Conservation (phyloP, 2,113 vertebrate genomes). For the Peromyscus californicus region DNA sequence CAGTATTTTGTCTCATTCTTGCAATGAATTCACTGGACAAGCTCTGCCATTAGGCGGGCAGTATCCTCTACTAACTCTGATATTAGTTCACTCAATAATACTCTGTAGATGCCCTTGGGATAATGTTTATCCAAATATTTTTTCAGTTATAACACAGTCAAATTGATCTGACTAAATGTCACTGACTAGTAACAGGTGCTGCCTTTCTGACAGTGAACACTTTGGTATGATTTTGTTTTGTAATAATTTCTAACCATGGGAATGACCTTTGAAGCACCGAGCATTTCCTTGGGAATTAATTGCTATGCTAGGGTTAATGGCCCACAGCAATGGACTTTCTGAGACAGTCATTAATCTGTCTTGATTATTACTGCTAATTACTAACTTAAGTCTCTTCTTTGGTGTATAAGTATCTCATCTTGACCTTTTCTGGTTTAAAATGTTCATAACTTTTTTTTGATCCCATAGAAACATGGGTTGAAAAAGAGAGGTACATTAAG, state of each 20-base stretch:
- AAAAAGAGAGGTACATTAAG: conserved; percentile 56
- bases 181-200: background rate
- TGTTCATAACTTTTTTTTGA: conserved; percentile 66
- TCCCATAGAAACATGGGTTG: conserved; percentile 1
- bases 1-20: background rate
- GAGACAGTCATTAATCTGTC: conserved; percentile 86
- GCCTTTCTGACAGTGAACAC: conserved; percentile 30
- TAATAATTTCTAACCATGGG: conserved; percentile 81
- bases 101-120: background rate
- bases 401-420: conserved; percentile 70
- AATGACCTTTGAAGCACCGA: conserved; percentile 85
- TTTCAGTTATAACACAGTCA: background rate
- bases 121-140: background rate
- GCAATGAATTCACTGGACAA: background rate
- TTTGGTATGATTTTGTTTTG: conserved; percentile 80
- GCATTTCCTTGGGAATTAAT: conserved; percentile 87
- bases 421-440: conserved; percentile 32
- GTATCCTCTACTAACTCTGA: background rate
- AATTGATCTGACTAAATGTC: background rate
- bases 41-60: background rate
- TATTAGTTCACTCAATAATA: background rate
- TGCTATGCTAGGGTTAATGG: conserved; percentile 87
- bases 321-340: conserved; percentile 84
- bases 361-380: conserved; percentile 87
- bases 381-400: conserved; percentile 78